A percentile compares a stretch with the other conserved stretches of the same genome.
These are phyloP conservation scores for Peromyscus eremicus DNA, from an alignment of 2,797 vertebrate species.

Conservation along the genomic window DNA sequence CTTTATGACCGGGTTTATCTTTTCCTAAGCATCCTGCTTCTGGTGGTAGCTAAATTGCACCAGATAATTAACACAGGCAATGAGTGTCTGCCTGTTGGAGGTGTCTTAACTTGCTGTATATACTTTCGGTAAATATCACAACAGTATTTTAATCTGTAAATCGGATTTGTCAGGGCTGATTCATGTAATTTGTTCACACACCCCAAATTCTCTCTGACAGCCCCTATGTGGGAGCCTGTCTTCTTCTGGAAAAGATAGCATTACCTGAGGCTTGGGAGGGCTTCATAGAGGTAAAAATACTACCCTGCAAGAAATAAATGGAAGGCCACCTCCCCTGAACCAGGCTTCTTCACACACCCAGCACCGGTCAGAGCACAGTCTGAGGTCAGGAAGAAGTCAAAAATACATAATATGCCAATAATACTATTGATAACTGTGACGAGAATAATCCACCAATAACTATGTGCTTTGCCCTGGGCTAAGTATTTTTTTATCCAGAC, in stretches of 20 bases:
- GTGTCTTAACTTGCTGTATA: constrained; percentile 84
- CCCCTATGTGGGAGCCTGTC: constrained; percentile 76
- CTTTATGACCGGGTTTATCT: constrained; percentile 78
- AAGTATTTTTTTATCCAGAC: neutral
- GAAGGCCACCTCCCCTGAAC: constrained; percentile 72
- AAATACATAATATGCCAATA: neutral
- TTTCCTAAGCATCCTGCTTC: constrained; percentile 81
- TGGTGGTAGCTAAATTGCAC: constrained; percentile 76
- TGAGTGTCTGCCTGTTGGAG: constrained; percentile 74
- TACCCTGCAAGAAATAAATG: constrained; percentile 72
- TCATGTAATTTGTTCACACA: constrained; percentile 81
- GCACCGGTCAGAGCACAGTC: neutral
- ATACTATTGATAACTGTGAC: neutral
- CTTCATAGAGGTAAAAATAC: constrained; percentile 79
- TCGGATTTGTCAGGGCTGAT: constrained; percentile 84
- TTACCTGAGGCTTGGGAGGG: constrained; percentile 82
- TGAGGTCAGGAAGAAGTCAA: neutral
- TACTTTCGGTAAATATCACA: constrained; percentile 85
- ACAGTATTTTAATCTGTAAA: constrained; percentile 87
- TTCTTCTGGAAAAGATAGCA: constrained; percentile 82
- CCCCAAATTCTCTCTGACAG: constrained; percentile 86
- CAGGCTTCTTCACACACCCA: constrained; percentile 65
- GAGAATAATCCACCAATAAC: neutral
- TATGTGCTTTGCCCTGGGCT: neutral
- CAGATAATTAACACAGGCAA: constrained; percentile 80